Base-by-base conservation (phyloP, 2,113 vertebrate species). In the Halcyon malimbica region DNA sequence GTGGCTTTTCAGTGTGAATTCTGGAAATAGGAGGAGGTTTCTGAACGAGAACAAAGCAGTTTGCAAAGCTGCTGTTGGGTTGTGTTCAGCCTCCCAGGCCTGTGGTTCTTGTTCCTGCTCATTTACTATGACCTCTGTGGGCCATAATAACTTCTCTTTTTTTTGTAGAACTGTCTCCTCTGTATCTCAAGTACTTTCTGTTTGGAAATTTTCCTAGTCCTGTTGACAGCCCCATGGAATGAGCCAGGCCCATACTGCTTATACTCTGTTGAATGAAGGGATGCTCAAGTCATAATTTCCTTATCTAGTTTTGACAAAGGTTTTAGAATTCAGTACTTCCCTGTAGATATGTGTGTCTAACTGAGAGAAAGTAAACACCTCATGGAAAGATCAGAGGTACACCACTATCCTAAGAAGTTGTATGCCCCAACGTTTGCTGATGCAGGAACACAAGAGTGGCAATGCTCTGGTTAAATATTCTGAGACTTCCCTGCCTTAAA, bases 271-370 rank as follows among this genome's bases (percentile, higher is more conserved):
- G 83, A 89, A 89, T 17, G 60, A 51, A 75, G 56, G 64, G 65
- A 85, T 89, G 91, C 57, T 81, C 75, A 94, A 59, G 62, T 53
- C 46, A 35, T 74, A 62, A 94, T 91, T 93, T 95, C 53, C 51
- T 92, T 68, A 46, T 89, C 46, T 76, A 60, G 8, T 31, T 89
- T 89, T 77, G 70, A 80, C 33, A 73, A 33, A 29, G 83, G 46
- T 11, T 46, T 28, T 63, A 53, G 63, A 65, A 33, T 65, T 83
- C 31, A 42, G n/a, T 33, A 3, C 20, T 77, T 93, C 33, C 56
- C 92, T 11, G 3, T 31, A 68, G 59, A 23, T 56, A 8, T 9
- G 8, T 44, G 29, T 31, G 20, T 64, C 21, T 83, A 50, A 68
- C 2, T 56, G 75, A 37, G 44, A 50, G 51, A 80, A 76, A 74